Conservation (phyloP, 2,888 invertebrate species). For the Pseudococcus longispinus region DNA sequence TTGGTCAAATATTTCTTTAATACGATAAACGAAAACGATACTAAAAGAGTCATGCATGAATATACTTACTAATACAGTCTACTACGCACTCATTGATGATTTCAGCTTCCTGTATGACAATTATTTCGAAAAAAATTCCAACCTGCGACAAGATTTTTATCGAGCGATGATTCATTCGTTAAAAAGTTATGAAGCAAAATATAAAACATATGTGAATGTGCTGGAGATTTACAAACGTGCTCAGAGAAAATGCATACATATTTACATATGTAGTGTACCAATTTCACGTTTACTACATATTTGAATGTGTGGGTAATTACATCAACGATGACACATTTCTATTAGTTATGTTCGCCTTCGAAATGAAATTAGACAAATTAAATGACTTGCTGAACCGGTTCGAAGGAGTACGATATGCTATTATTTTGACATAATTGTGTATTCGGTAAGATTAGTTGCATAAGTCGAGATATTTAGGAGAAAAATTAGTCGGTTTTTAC, state of each 20-base stretch:
- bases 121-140: background rate
- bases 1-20: background rate
- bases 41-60: background rate
- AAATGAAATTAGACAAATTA: background rate
- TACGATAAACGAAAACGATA: background rate
- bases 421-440: background rate
- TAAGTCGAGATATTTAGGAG: background rate
- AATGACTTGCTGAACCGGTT: background rate
- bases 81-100: background rate
- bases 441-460: background rate
- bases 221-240: background rate
- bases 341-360: background rate
- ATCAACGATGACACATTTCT: background rate
- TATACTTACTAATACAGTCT: background rate
- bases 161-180: conserved; percentile 15
- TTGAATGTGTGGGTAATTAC: background rate
- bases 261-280: background rate
- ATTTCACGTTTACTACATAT: too few relatives aligned
- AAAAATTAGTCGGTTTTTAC: background rate
- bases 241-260: background rate
- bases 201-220: background rate
- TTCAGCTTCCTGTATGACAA: conserved; percentile 11
- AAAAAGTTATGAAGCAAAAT: background rate
- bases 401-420: background rate
- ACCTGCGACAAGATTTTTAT: background rate